Evolutionary conservation across 2,113 vertebrate species (phyloP).

Genomic region (Galeopterus variegatus): DNA sequence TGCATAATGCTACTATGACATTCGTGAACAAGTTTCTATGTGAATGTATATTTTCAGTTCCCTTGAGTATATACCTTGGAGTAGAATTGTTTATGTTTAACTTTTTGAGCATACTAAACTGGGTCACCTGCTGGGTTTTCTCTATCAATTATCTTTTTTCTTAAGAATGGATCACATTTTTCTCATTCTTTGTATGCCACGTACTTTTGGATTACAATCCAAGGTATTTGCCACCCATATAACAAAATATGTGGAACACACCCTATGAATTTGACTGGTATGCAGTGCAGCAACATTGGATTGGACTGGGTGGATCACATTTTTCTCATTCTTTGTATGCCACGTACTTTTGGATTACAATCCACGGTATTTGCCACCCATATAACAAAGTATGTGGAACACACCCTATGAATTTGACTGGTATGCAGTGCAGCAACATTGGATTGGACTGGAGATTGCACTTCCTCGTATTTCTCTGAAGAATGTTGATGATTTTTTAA

Average conservation of each 20-base stretch:
- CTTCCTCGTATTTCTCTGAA: not conserved
- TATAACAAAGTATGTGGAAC: not conserved
- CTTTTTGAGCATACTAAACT: not conserved
- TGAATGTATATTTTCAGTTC: not conserved
- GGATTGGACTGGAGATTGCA: not conserved
- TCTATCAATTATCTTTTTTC: not conserved
- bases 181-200: not conserved
- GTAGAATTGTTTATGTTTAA: not conserved
- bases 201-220: not conserved
- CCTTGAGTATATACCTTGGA: not conserved
- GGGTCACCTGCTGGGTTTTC: not conserved
- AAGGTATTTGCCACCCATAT: not conserved
- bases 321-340: not conserved
- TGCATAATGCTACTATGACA: not conserved
- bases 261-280: not conserved
- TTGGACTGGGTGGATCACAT: no score
- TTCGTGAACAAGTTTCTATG: not conserved
- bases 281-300: accelerated
- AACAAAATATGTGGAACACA: not conserved
- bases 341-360: not conserved
- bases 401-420: not conserved
- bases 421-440: no score
- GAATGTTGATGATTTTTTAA: not conserved
- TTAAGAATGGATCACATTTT: not conserved
- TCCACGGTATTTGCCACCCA: not conserved